These are phyloP conservation scores for Amphibalanus amphitrite DNA, from an alignment of 1,140 invertebrate genomes.

Conservation along the genomic window DNA sequence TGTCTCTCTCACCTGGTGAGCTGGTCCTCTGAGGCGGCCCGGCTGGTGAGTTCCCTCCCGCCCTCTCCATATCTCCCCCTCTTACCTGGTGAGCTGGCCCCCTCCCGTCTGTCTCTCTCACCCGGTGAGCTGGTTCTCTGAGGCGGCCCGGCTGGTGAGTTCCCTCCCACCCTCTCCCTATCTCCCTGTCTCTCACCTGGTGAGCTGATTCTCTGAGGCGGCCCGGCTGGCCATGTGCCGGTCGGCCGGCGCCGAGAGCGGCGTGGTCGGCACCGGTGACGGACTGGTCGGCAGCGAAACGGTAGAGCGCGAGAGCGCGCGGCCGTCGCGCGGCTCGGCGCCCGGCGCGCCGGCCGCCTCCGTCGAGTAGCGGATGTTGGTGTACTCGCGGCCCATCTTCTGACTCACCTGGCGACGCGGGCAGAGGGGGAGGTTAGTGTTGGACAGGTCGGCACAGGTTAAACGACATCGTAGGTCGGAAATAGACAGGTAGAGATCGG, in stretches of 20 bases:
- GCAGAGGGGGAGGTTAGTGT: too few species aligned
- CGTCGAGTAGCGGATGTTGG: conserved; percentile 53
- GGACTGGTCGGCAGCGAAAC: conserved; percentile 23
- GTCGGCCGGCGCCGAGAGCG: conserved; percentile 17
- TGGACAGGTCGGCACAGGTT: too few species aligned
- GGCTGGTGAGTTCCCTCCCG: too few species aligned
- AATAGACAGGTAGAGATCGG: too few species aligned
- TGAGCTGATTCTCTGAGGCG: conserved; percentile 18
- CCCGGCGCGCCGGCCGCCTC: conserved; percentile 22
- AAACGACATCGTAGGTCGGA: too few species aligned
- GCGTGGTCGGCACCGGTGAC: conserved; percentile 21
- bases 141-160: conserved; percentile 85
- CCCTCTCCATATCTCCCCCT: too few species aligned
- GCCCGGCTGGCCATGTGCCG: conserved; percentile 18
- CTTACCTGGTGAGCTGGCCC: conserved; percentile 43
- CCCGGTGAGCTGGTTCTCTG: conserved; percentile 60
- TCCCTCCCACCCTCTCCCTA: conserved; percentile 87
- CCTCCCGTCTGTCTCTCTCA: too few species aligned
- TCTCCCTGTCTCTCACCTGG: conserved; percentile 59
- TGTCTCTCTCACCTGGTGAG: too few species aligned
- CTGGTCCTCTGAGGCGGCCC: too few species aligned
- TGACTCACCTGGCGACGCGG: conserved; percentile 43
- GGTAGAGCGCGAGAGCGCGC: conserved; percentile 20
- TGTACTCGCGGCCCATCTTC: conserved; percentile 71
- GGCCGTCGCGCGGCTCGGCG: conserved; percentile 16